Base-by-base conservation (phyloP, 2,797 vertebrate genomes). In the Myripristis murdjan region DNA sequence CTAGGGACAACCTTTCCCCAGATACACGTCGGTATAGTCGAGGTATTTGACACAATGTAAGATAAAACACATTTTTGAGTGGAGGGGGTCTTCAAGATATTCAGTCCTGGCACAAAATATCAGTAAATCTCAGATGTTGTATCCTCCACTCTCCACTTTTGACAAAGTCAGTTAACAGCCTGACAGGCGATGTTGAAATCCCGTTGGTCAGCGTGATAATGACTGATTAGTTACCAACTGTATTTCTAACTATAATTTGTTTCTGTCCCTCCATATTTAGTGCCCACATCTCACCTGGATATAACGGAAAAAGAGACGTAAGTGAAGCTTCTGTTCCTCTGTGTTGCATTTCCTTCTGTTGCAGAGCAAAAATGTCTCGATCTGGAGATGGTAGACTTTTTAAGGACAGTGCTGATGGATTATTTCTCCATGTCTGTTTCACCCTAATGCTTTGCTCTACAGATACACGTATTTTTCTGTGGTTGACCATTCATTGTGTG, bases 271-370 rank as follows among this genome's bases (percentile, higher is more conserved):
- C 23, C 63, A 70, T 22, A 54, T 75, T 80, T 80, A 99, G 97
- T 95, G 51, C 95, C 97, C 3, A 73, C 91, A 18, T 93, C 96
- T 88, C 95, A 98, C 86, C 92, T 99, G 35, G 97, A 99, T 86
- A 81, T 95, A 0, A 91, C 94, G 0, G 97, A 98, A 72, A 95
- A 94, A 68, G 92, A 96, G 64, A 96, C 95, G 97, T 98, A 91
- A 96, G 97, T 90, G 8, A 2, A 55, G 3, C 15, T 26, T 57
- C 31, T 20, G 5, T 64, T 9, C 24, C 12, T 48, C 9, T 65
- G 18, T 37, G 20, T 39, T 24, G 6, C 9, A 24, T 59, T 1
- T 46, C 11, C n/a, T 11, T 20, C 18, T 20, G 44, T 47, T 18
- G 1, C 7, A 8, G 20, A 20, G 6, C 18, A 47, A 47, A 47